Conservation (phyloP, 2,888 invertebrate genomes). For the Ernsta delagoae region DNA sequence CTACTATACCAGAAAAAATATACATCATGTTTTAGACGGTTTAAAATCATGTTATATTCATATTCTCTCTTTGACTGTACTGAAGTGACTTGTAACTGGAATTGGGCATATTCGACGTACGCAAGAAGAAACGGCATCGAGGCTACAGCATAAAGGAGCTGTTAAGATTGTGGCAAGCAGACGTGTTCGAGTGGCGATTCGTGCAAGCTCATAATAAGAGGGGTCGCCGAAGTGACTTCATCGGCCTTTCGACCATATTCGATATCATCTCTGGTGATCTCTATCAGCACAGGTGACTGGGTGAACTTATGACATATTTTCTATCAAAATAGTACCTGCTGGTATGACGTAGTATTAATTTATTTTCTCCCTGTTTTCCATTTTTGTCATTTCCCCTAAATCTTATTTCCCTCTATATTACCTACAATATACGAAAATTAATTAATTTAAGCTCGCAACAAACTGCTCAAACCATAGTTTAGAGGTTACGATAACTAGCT, state of each 20-base stretch:
- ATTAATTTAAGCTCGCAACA: no score
- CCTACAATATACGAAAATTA: no score
- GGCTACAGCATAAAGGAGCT: conserved; percentile 55
- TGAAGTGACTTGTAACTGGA: not conserved
- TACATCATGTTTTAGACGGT: no score
- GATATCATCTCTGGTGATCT: conserved; percentile 24
- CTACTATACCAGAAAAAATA: no score
- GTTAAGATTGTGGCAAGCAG: conserved; percentile 73
- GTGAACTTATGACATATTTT: conserved; percentile 17
- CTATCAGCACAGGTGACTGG: conserved; percentile 33
- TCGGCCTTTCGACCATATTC: conserved; percentile 38
- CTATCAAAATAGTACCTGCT: not conserved
- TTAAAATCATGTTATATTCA: no score
- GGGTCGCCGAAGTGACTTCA: conserved; percentile 55
- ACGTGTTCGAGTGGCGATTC: conserved; percentile 78
- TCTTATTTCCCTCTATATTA: no score
- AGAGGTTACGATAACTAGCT: no score
- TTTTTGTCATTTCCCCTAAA: no score
- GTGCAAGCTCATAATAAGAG: conserved; percentile 80
- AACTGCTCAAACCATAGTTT: no score
- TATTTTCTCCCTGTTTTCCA: not conserved
- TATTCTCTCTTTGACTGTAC: no score
- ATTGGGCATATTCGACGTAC: conserved; percentile 20
- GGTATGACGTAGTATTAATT: not conserved
- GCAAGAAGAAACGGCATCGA: conserved; percentile 16